A percentile compares a stretch with the other conserved stretches of the same genome.
phyloP scores from a whole-genome alignment of 1,140 invertebrate genomes.

The Drosophila baimaii region DNA sequence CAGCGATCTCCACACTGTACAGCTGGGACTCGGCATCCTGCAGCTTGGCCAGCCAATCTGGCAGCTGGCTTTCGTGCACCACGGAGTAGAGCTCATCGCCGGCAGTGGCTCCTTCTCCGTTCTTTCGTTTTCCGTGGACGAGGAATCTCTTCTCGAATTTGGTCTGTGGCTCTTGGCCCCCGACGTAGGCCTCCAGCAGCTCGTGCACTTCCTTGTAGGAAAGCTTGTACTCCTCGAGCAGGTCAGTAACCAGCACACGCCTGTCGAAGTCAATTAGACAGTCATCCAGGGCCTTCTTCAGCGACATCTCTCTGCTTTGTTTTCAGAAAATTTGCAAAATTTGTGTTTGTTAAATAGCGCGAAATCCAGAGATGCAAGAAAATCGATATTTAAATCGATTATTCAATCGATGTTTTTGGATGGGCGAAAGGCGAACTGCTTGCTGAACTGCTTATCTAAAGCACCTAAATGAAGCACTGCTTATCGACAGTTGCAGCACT shows the following conservation, averaged over 20 bases:
- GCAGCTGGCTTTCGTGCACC: conserved; percentile 64
- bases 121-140: conserved; percentile 57
- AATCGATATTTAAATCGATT: too few species aligned
- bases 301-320: conserved; percentile 51
- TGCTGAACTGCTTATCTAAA: too few species aligned
- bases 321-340: conserved; percentile 5
- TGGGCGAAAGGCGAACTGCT: too few species aligned
- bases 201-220: conserved; percentile 71
- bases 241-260: conserved; percentile 73
- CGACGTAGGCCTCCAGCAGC: conserved; percentile 56
- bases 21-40: conserved; percentile 63
- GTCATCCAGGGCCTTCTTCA: conserved; percentile 69
- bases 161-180: conserved; percentile 44
- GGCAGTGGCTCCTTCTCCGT: not conserved
- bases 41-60: conserved; percentile 71
- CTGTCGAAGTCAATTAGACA: conserved; percentile 76
- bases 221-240: conserved; percentile 75
- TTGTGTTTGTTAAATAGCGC: not conserved
- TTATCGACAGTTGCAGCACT: too few species aligned
- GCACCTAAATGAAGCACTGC: too few species aligned
- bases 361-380: too few species aligned
- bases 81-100: conserved; percentile 67
- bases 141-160: conserved; percentile 71
- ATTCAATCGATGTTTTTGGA: too few species aligned
- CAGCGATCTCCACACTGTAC: conserved; percentile 75